Percentiles rank a stretch among this genome's conserved stretches.
phyloP scores from a whole-genome alignment of 2,113 vertebrate species.

The Vanacampus margaritifer region DNA sequence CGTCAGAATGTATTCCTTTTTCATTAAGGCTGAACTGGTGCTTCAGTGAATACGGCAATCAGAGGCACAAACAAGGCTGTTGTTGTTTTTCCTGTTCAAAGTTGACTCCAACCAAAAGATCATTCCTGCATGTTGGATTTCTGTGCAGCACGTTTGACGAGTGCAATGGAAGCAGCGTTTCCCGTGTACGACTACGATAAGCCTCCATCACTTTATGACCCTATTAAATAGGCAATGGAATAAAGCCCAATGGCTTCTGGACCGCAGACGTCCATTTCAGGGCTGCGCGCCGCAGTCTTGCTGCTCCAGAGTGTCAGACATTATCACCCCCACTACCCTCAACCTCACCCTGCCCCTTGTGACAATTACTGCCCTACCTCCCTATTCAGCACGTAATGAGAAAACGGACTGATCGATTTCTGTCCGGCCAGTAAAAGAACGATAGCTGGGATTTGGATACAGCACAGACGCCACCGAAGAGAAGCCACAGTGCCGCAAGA shows the following conservation, averaged over 20 bases:
- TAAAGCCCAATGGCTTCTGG: slow-evolving; percentile 50
- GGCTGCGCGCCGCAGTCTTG: slow-evolving; percentile 55
- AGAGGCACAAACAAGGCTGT: slow-evolving; percentile 52
- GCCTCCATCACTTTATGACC: slow-evolving; percentile 39
- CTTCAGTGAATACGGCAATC: slow-evolving; percentile 46
- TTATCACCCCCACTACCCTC: slow-evolving; percentile 64
- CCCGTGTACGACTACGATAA: slow-evolving; percentile 44
- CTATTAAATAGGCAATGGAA: slow-evolving; percentile 59
- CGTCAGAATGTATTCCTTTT: slow-evolving; percentile 33
- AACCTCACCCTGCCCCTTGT: slow-evolving; percentile 69
- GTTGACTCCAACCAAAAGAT: slow-evolving; percentile 43
- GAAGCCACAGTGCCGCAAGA: slow-evolving; percentile 35
- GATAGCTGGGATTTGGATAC: slow-evolving; percentile 36
- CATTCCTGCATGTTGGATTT: slow-evolving; percentile 43
- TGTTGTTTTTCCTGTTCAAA: slow-evolving; percentile 52
- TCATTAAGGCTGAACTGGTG: slow-evolving; percentile 44
- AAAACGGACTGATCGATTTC: slow-evolving; percentile 76
- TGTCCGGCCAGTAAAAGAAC: slow-evolving; percentile 63
- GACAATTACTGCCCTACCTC: slow-evolving; percentile 72
- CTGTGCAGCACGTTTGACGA: slow-evolving; percentile 48
- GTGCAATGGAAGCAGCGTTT: slow-evolving; percentile 48
- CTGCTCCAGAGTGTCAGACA: slow-evolving; percentile 62
- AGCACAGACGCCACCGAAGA: slow-evolving; percentile 31
- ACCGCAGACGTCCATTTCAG: slow-evolving; percentile 56
- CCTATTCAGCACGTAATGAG: slow-evolving; percentile 73